Conservation (phyloP, 2,113 vertebrate species). For the Trematomus loennbergii region DNA sequence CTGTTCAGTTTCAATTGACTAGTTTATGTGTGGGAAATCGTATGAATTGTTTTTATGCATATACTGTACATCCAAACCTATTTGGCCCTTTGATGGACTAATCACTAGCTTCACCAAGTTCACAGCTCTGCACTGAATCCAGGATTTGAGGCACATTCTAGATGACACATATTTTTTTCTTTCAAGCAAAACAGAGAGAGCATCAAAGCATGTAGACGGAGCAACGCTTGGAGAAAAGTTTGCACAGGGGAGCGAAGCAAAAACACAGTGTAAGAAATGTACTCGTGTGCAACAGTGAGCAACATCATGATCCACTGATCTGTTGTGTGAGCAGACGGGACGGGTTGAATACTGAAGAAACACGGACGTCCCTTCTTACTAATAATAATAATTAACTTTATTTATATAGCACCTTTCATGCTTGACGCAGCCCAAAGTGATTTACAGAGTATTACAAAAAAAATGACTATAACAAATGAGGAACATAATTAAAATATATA, state of each 20-base stretch:
- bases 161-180: constrained; percentile 6
- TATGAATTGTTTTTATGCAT: neutral
- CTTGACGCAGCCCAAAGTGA: no score
- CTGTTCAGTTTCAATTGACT: neutral
- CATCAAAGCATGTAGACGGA: constrained; percentile 17
- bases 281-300: constrained; percentile 42
- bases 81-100: neutral
- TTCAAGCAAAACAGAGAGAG: constrained; percentile 4
- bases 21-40: neutral
- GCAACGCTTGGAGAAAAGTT: constrained; percentile 8
- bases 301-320: constrained; percentile 36
- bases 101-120: neutral
- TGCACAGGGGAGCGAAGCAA: constrained; percentile 18
- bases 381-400: no score
- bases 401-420: no score
- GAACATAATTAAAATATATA: no score
- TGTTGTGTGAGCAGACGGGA: constrained; percentile 27
- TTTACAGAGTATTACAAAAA: no score
- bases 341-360: constrained; percentile 45
- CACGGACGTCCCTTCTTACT: constrained; percentile 25
- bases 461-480: no score
- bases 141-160: neutral
- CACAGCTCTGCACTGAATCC: neutral
- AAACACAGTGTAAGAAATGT: constrained; percentile 6
- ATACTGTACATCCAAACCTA: no score